Percentiles rank a stretch among this genome's conserved stretches.
phyloP scores from a whole-genome alignment of 2,797 vertebrate genomes.

The Pantherophis alleghaniensis region DNA sequence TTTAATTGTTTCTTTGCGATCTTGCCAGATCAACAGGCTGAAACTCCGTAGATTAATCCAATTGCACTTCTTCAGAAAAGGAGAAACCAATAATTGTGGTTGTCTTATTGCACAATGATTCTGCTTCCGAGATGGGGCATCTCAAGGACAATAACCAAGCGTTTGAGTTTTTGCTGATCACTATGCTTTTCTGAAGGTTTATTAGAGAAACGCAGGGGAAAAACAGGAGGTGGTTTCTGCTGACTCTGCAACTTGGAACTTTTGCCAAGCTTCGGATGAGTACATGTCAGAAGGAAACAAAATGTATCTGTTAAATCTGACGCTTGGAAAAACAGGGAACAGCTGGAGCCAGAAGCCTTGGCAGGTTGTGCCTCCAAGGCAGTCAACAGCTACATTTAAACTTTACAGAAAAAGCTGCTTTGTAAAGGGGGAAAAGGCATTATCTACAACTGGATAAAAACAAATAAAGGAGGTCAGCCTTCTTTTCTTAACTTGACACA shows the following conservation, averaged over 20 bases:
- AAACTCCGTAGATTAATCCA: background rate
- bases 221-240: constrained; percentile 50
- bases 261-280: constrained; percentile 52
- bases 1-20: background rate
- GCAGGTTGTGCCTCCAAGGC: background rate
- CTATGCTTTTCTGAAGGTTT: constrained; percentile 15
- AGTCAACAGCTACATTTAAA: background rate
- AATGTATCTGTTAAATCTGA: constrained; percentile 14
- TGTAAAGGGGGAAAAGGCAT: background rate
- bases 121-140: background rate
- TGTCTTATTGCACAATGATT: background rate
- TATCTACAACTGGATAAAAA: background rate
- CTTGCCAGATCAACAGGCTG: background rate
- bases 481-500: background rate
- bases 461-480: background rate
- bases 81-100: background rate
- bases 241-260: constrained; percentile 31
- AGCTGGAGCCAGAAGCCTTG: background rate
- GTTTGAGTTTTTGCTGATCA: constrained; percentile 10
- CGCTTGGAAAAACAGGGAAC: background rate
- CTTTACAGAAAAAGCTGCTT: background rate
- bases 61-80: background rate
- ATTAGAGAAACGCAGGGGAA: constrained; percentile 2
- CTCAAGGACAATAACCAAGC: background rate
- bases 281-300: constrained; percentile 45